Evolutionary conservation across 2,797 vertebrate species (phyloP), one percentile per base, ranked within the genome.

Genomic region (Cercopithecus neglectus): DNA sequence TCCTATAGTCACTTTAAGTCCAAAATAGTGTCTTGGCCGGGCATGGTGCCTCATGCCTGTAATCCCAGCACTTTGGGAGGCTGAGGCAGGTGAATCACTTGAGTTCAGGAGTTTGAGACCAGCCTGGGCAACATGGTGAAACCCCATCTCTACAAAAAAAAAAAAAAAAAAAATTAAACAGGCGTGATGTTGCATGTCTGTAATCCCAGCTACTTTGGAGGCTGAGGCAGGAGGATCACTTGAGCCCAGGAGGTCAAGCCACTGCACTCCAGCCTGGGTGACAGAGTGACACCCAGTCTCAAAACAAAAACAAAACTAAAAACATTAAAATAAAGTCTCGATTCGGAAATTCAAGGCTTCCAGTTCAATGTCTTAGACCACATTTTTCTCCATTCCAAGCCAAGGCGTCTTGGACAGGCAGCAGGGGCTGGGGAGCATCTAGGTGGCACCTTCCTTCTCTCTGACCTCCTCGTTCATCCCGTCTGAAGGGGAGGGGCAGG

Each of bases 381-480:
- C 46, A 5, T 28, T 16, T 30, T 33, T 26, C 9, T 24, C 33
- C 36, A 8, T 9, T 28, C 79, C 28, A 26, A 9, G 36, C 12
- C 57, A 9, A n/a, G 50, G 4, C 2, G 2, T 2, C 10, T 10
- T 0, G 14, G 17, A 1, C 24, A 17, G 57, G 59, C 48, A 5
- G 22, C 26, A 16, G 55, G 70, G 11, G 91, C 21, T 53, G 8
- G 83, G 2, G 12, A 8, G 33, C n/a, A 4, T 21, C 46, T 36
- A 11, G 36, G 14, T 19, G 26, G 67, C 2, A 14, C 14, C 53
- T 46, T 41, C 8, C 21, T n/a, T 36, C 36, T 53, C 17, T 67
- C n/a, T 55, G 84, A 48, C 26, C 10, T 41, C 48, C 26, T 64
- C 6, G 3, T 33, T 55, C 11, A 8, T 59, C 44, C n/a, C 28